Evolutionary conservation across 1,140 invertebrate genomes (phyloP).

Genomic region (Apis dorsata): DNA sequence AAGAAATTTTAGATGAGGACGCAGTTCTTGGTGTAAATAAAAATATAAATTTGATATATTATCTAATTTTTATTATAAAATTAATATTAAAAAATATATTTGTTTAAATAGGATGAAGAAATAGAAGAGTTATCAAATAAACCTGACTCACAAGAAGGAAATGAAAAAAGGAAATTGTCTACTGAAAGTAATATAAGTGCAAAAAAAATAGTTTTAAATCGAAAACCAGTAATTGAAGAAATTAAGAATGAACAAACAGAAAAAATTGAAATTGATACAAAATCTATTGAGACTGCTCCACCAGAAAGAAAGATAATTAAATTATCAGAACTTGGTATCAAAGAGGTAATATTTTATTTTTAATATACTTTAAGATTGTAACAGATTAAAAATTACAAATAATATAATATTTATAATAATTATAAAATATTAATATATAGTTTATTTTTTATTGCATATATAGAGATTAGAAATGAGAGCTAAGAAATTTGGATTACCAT

Average conservation of each 20-base stretch:
- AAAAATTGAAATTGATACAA: constrained; percentile 63
- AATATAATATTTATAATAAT: neutral
- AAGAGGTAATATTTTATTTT: constrained; percentile 80
- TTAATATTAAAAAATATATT: neutral
- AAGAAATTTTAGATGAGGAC: constrained; percentile 80
- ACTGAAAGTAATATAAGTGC: constrained; percentile 69
- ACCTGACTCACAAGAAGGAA: constrained; percentile 72
- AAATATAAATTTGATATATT: neutral
- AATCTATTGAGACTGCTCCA: constrained; percentile 49
- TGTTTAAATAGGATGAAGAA: constrained; percentile 75
- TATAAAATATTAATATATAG: neutral
- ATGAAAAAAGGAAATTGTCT: constrained; percentile 72
- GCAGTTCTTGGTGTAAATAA: constrained; percentile 78
- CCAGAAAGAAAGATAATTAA: constrained; percentile 82
- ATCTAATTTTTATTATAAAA: neutral
- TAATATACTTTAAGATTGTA: neutral
- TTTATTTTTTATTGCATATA: constrained; percentile 43
- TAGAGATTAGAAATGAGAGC: constrained; percentile 87
- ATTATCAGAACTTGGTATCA: constrained; percentile 82
- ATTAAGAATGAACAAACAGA: constrained; percentile 68
- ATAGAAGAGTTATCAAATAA: constrained; percentile 75
- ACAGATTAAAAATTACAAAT: neutral
- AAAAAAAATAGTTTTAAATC: constrained; percentile 85
- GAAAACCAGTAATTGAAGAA: constrained; percentile 82
- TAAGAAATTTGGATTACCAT: constrained; percentile 87